phyloP scores from a whole-genome alignment of 2,888 invertebrate species.

The Axea sp. region DNA sequence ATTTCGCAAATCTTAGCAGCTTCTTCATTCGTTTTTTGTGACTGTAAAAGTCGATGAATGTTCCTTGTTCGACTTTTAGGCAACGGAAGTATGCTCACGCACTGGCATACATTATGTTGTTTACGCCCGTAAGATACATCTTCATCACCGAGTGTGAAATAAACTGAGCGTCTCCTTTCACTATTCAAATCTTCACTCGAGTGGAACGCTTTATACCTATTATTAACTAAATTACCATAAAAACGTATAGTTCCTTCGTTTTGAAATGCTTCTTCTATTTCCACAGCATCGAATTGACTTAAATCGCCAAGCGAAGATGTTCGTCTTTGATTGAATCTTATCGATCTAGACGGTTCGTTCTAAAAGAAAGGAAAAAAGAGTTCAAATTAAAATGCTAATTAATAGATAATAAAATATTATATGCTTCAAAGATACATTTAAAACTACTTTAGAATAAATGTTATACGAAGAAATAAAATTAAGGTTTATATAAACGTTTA shows the following conservation, averaged over 20 bases:
- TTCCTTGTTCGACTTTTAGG: conserved; percentile 44
- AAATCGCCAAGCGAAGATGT: conserved; percentile 56
- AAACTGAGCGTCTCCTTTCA: conserved; percentile 66
- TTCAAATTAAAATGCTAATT: not conserved
- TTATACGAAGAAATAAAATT: too few relatives aligned
- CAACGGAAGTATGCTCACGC: conserved; percentile 32
- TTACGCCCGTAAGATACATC: conserved; percentile 62
- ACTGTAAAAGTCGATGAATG: conserved; percentile 40
- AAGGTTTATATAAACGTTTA: too few relatives aligned
- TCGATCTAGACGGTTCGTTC: conserved; percentile 39
- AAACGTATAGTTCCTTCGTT: conserved; percentile 49
- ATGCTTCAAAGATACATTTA: too few relatives aligned
- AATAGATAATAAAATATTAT: not conserved
- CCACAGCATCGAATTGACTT: conserved; percentile 61
- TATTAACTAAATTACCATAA: conserved; percentile 52
- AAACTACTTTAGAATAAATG: too few relatives aligned
- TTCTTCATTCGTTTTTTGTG: conserved; percentile 12
- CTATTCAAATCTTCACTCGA: conserved; percentile 57
- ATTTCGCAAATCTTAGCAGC: conserved; percentile 18
- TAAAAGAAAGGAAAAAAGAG: too few relatives aligned
- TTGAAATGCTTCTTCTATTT: conserved; percentile 62
- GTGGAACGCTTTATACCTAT: conserved; percentile 54
- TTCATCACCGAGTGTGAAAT: conserved; percentile 75
- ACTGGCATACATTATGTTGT: conserved; percentile 53
- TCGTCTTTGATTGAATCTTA: conserved; percentile 34